Base-by-base conservation (phyloP, 2,797 vertebrate genomes). In the Zonotrichia albicollis region DNA sequence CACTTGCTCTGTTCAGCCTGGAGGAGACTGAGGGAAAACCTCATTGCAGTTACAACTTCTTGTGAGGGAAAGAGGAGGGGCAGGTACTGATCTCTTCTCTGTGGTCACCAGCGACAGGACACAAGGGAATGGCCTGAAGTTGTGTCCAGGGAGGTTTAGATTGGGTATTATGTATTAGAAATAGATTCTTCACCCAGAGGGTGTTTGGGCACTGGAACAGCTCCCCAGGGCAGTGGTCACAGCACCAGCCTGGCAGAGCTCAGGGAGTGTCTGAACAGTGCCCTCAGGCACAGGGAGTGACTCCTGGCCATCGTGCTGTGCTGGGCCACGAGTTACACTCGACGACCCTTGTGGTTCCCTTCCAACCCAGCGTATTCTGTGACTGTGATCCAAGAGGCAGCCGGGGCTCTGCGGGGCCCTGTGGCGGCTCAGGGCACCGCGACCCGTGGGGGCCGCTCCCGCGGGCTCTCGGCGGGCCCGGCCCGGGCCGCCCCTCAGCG, bases 71-170 rank as follows among this genome's bases (percentile, higher is more conserved):
- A 48, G 10, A 46, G 18, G n/a, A 64, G 13, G 9, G 42, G 11
- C 20, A 50, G 5, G 1, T 42, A 30, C 8, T 55, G 48, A 54
- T 54, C 38, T 40, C 13, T 30, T 57, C 12, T 46, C 9, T 50
- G 11, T 36, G 17, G 9, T 58, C 17, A 34, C 5, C 30, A 57
- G 43, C 18, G 5, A 10, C 1, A 58, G 36, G 3, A 66, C 26
- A 0, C 0, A 0, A 57, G 26, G 20, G 9, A 73, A 42, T 30
- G 25, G 1, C 60, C 42, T 40, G 16, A 48, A 55, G 34, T 30
- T 73, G 29, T 46, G 46, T 7, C 48, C 20, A 7, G 34, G 20
- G 2, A 61, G 20, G 25, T 40, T 68, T 45, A 61, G 13, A 16
- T 3, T 40, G 40, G 11, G 3, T 40, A 18, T 48, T 8, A 70